These are phyloP conservation scores for Philotrypesis tridentata DNA, from an alignment of 1,140 invertebrate species.

Conservation along the genomic window DNA sequence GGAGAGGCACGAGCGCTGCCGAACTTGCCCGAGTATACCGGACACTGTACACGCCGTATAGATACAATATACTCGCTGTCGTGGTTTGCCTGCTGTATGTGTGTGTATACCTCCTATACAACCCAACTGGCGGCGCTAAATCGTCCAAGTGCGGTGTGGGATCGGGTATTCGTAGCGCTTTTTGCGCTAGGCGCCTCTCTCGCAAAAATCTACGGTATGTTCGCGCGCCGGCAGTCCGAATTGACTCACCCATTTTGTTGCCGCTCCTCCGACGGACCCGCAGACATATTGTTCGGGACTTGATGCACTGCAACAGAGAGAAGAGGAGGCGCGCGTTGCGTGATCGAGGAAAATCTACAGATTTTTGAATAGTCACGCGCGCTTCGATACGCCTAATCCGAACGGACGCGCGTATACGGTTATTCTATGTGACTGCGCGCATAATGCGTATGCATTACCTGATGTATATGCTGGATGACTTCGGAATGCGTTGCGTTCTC, in stretches of 20 bases:
- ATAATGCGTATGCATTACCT: conserved; percentile 76
- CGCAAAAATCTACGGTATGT: too few relatives aligned
- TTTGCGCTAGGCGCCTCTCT: too few relatives aligned
- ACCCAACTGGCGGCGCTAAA: neutral
- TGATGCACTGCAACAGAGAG: conserved; percentile 90
- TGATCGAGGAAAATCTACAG: too few relatives aligned
- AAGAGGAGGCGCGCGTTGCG: neutral
- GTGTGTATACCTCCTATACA: too few relatives aligned
- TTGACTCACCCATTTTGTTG: conserved; percentile 87
- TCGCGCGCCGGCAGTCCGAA: neutral
- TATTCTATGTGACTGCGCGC: neutral
- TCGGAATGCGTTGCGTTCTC: conserved; percentile 91
- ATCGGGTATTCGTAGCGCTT: too few relatives aligned
- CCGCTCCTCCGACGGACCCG: conserved; percentile 91
- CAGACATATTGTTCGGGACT: conserved; percentile 93
- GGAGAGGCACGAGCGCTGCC: neutral
- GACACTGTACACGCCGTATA: neutral
- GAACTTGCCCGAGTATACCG: neutral
- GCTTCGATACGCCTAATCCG: too few relatives aligned
- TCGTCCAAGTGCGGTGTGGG: too few relatives aligned
- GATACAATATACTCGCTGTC: neutral
- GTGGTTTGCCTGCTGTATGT: too few relatives aligned
- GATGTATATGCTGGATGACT: conserved; percentile 94
- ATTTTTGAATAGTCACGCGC: too few relatives aligned
- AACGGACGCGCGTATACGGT: too few relatives aligned